Conservation (phyloP, 1,140 invertebrate genomes). For the Bombus difficillimus region DNA sequence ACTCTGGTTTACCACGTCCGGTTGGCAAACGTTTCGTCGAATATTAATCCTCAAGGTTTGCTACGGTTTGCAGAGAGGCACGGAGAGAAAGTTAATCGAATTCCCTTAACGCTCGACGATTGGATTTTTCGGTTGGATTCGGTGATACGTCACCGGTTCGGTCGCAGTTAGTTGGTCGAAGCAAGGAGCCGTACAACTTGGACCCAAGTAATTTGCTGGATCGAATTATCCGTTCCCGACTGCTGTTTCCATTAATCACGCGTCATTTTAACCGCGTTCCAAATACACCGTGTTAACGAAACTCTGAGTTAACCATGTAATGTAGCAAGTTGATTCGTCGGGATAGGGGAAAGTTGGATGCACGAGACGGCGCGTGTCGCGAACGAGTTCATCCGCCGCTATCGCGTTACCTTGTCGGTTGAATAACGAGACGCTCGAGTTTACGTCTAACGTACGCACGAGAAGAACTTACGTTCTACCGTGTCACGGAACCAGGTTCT, state of each 20-base stretch:
- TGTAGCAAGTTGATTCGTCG: background rate
- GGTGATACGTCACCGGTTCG: no score
- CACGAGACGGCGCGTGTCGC: background rate
- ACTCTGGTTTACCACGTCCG: background rate
- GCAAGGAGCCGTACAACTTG: background rate
- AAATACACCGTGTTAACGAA: conserved; percentile 14
- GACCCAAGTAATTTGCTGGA: conserved; percentile 13
- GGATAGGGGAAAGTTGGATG: background rate
- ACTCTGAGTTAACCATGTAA: background rate
- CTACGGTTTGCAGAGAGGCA: background rate
- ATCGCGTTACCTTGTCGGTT: background rate
- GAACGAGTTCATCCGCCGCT: conserved; percentile 3
- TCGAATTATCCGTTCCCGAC: background rate
- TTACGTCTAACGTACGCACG: background rate
- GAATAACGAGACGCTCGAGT: background rate
- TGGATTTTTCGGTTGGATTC: background rate
- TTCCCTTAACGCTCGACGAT: background rate
- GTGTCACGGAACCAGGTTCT: background rate
- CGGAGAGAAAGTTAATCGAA: background rate
- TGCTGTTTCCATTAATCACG: conserved; percentile 15
- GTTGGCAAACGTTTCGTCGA: background rate
- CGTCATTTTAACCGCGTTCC: conserved; percentile 9
- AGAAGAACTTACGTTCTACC: background rate
- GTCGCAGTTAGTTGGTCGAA: background rate
- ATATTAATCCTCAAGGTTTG: background rate